These are phyloP conservation scores for Drosophila anomelani DNA, from an alignment of 2,888 invertebrate genomes.

Conservation along the genomic window DNA sequence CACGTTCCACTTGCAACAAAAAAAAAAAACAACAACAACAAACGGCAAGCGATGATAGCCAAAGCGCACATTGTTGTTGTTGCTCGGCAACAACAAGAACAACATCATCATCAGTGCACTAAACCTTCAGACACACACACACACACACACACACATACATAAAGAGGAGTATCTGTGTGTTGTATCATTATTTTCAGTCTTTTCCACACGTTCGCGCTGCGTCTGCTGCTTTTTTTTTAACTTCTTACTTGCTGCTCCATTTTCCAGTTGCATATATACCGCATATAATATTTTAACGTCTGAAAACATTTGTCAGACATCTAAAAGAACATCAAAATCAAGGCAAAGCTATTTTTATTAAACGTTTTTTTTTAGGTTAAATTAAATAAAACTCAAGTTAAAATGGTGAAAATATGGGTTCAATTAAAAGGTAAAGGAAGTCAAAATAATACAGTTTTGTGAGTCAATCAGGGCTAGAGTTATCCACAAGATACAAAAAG, in stretches of 20 bases:
- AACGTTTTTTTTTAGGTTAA: not conserved
- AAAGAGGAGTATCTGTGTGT: slow-evolving; percentile 26
- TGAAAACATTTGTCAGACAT: slow-evolving; percentile 24
- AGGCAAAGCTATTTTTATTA: not conserved
- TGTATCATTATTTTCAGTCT: slow-evolving; percentile 39
- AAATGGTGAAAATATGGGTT: not conserved
- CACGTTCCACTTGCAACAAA: slow-evolving; percentile 83
- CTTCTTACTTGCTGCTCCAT: slow-evolving; percentile 15
- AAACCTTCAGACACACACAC: slow-evolving; percentile 68
- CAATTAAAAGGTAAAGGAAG: no score
- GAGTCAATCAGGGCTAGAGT: not conserved
- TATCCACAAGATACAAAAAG: not conserved
- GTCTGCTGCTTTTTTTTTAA: slow-evolving; percentile 10
- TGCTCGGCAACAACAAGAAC: slow-evolving; percentile 30
- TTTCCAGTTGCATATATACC: slow-evolving; percentile 30
- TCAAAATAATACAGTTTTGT: not conserved
- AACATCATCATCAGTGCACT: slow-evolving; percentile 33
- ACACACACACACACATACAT: slow-evolving; percentile 29
- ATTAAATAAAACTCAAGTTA: no score
- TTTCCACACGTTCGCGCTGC: slow-evolving; percentile 55
- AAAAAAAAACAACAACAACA: slow-evolving; percentile 49
- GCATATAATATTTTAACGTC: not conserved
- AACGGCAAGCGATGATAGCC: slow-evolving; percentile 24
- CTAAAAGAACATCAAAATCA: not conserved
- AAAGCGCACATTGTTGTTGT: slow-evolving; percentile 45